Evolutionary conservation across 2,797 vertebrate genomes (phyloP), one percentile per base, ranked within the genome.

Genomic region (Vultur gryphus): DNA sequence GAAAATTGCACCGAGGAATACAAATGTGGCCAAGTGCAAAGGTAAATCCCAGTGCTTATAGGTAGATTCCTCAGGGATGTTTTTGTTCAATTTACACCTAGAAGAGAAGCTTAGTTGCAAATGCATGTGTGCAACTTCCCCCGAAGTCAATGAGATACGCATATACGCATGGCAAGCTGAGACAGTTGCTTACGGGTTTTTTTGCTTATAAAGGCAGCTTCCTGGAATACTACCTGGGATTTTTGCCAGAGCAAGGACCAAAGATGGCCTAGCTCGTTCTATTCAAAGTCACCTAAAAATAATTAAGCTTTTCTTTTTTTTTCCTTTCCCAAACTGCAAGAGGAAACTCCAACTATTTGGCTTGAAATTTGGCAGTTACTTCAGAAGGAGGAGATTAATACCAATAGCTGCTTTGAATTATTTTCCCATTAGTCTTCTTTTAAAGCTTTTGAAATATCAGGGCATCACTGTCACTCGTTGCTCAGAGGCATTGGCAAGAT

Each of bases 171-270:
- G 57, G 57, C 1, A 18, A 77, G 78, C 59, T 28, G 54, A 62
- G 90, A 70, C 29, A 64, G 84, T 58, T 77, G 62, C 78, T 90
- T 77, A 61, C 1, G 0, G 17, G 10, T 26, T 66, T 76, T 83
- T 91, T 41, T 51, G 52, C 51, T 75, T 94, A 31, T 44, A 82
- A 93, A 94, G 73, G 64, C 52, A 41, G 49, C 49, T 87, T 95
- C 93, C 94, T 93, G 90, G 75, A 94, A 95, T 84, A 94, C 69
- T 77, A 91, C 71, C 73, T 73, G 89, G 94, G 92, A 83, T 65
- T 84, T 83, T 76, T 96, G 94, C 92, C 92, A 93, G 72, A 66
- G 31, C 44, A 81, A 78, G 70, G 81, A 76, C 90, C 79, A 95
- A 76, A 94, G 67, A 78, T 81, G 87, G 84, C 70, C 69, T 48